Conservation (phyloP, 92 coral and sea anemone species). For the Meandrina meandrites region DNA sequence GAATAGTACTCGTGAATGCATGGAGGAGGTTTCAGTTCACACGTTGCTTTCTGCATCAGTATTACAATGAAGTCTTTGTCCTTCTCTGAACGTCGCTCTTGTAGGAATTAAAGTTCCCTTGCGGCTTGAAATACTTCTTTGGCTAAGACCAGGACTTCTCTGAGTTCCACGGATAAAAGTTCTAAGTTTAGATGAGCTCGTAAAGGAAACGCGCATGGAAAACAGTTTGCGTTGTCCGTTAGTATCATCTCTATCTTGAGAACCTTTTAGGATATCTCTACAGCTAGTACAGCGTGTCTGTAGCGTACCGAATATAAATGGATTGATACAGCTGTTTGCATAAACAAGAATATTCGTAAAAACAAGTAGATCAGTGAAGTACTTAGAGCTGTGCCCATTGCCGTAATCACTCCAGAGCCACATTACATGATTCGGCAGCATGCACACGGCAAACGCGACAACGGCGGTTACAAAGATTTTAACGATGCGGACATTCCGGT, state of each 20-base stretch:
- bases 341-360: slow-evolving; percentile 82
- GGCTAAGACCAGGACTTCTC: slow-evolving; percentile 11
- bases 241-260: slow-evolving; percentile 18
- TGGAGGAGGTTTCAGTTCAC: neutral
- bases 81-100: slow-evolving; percentile 14
- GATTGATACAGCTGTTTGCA: slow-evolving; percentile 87
- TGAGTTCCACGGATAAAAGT: slow-evolving; percentile 32
- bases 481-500: slow-evolving; percentile 77
- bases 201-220: slow-evolving; percentile 65
- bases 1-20: neutral
- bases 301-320: slow-evolving; percentile 93
- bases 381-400: slow-evolving; percentile 40
- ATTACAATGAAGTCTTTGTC: neutral
- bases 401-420: slow-evolving; percentile 95
- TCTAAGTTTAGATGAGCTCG: slow-evolving; percentile 54
- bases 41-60: slow-evolving; percentile 25
- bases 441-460: slow-evolving; percentile 80
- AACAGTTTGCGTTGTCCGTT: slow-evolving; percentile 26
- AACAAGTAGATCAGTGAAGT: slow-evolving; percentile 66
- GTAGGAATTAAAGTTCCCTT: slow-evolving; percentile 19
- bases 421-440: slow-evolving; percentile 88
- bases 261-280: slow-evolving; percentile 25
- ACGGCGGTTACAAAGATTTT: slow-evolving; percentile 89
- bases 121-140: slow-evolving; percentile 8
- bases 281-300: slow-evolving; percentile 63